phyloP scores from a whole-genome alignment of 2,797 vertebrate species.

The Geotrypetes seraphini region DNA sequence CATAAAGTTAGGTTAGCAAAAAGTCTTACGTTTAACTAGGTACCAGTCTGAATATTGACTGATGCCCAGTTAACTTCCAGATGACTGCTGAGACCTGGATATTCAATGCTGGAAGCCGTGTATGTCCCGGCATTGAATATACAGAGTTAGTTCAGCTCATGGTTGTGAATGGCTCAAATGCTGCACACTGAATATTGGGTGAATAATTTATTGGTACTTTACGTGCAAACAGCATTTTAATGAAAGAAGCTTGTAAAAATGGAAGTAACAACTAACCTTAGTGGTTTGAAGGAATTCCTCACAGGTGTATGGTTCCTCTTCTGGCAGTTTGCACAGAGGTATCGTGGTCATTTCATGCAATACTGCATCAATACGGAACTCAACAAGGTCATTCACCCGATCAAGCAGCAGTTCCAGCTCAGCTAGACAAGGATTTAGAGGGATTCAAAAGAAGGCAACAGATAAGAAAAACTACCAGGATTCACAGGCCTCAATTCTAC shows the following conservation, averaged over 20 bases:
- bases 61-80: no score
- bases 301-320: constrained; percentile 69
- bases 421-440: constrained; percentile 40
- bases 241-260: neutral
- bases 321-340: constrained; percentile 69
- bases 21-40: no score
- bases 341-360: constrained; percentile 74
- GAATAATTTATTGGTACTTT: neutral
- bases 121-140: no score
- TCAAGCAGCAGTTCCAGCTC: constrained; percentile 75
- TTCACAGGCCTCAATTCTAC: no score
- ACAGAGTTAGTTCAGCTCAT: no score
- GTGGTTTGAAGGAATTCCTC: constrained; percentile 80
- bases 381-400: constrained; percentile 72
- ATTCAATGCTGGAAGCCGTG: no score
- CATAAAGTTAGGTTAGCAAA: no score
- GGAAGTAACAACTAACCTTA: constrained; percentile 50
- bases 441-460: fast-evolving
- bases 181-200: no score
- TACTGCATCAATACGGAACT: constrained; percentile 78
- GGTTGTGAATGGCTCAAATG: no score
- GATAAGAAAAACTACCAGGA: no score
- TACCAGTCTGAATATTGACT: no score
- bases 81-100: no score
- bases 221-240: neutral